Evolutionary conservation across 2,797 vertebrate genomes (phyloP), one percentile per base, ranked within the genome.

Genomic region (Aratinga solstitialis): DNA sequence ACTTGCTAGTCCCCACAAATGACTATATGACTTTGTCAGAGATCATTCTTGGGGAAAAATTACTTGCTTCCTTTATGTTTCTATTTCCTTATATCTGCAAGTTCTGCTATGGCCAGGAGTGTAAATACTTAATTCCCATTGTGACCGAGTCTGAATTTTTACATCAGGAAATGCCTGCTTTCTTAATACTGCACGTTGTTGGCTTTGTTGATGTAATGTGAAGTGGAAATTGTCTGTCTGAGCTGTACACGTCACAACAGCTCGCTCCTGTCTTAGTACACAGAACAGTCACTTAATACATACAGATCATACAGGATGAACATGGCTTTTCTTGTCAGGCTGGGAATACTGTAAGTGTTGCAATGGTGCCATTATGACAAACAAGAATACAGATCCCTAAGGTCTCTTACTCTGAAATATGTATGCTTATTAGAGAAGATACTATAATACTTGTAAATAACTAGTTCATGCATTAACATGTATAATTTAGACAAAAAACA

Each of bases 391-490:
- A 97, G 95, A 94, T 65, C 96, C 97, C 96, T 97, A 84, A 11
- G 22, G 84, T 78, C 87, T 79, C 92, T 97, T 90, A 75, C 65
- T 96, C 94, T 95, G 90, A 94, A 85, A 85, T 75, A 19, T 84
- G 72, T 91, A 78, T 73, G 89, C 87, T 96, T 36, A 89, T 95
- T 95, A 96, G 84, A 89, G 95, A 90, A 96, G 78, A 90, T 84
- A 95, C 48, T 94, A 59, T 69, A 87, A 87, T 95, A 94, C 34
- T 96, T 34, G 61, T 95, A 96, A 94, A 93, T 82, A 95, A 94
- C 95, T 97, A 89, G 87, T 98, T 98, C 99, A 99, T 99, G 99
- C 99, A 99, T 98, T 99, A 99, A 98, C 98, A 98, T 98, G 98
- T 97, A 98, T 96, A 94, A 96, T 94, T 96, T 97, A 98, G 97